phyloP scores from a whole-genome alignment of 2,888 invertebrate genomes.

The Pachycephus smyrnensis region DNA sequence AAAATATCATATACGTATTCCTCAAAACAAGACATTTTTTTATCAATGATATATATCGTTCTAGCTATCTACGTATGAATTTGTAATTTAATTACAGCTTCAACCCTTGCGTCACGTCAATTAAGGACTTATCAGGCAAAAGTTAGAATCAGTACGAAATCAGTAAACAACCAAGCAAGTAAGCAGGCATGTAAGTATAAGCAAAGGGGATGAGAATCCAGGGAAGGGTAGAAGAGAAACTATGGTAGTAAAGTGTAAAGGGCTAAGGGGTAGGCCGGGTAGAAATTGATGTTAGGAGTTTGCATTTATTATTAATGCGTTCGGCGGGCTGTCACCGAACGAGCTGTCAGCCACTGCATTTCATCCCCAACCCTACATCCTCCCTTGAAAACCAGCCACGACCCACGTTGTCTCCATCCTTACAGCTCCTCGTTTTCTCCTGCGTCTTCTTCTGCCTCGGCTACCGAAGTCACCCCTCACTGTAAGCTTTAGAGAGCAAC shows the following conservation, averaged over 20 bases:
- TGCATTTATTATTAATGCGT: conserved; percentile 65
- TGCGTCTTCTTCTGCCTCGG: not conserved
- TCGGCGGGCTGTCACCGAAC: conserved; percentile 58
- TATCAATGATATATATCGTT: not conserved
- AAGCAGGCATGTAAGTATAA: not conserved
- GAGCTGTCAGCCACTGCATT: conserved; percentile 55
- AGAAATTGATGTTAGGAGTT: conserved; percentile 64
- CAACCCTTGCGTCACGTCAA: not conserved
- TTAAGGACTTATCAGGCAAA: not conserved
- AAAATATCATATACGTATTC: not conserved
- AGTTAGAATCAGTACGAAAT: not conserved
- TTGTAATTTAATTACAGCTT: conserved; percentile 40
- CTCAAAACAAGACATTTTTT: not conserved
- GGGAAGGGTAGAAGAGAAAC: not conserved
- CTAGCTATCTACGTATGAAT: conserved; percentile 27
- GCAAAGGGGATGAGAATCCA: not conserved
- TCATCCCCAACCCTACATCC: conserved; percentile 27
- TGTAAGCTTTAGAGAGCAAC: not conserved
- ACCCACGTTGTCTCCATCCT: not conserved
- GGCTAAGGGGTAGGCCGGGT: conserved; percentile 33
- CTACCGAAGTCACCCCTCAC: not conserved
- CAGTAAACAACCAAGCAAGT: not conserved
- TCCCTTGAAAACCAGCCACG: not conserved
- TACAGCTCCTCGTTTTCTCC: not conserved
- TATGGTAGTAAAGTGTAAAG: not conserved